phyloP scores from a whole-genome alignment of 2,888 invertebrate genomes.

The Sesia apiformis region DNA sequence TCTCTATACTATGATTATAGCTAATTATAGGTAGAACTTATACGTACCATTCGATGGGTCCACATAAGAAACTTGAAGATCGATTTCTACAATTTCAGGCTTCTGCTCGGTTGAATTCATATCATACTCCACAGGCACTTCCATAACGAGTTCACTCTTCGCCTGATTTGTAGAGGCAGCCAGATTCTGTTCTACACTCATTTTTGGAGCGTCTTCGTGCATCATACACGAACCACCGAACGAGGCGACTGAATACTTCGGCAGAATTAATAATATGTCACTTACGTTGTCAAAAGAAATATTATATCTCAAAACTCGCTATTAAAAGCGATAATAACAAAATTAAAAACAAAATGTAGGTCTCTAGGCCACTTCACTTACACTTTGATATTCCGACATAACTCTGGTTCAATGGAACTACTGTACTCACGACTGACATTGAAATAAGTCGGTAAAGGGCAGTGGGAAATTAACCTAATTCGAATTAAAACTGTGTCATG shows the following conservation, averaged over 20 bases:
- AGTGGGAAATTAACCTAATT: slow-evolving; percentile 66
- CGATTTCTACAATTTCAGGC: slow-evolving; percentile 70
- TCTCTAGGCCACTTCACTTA: slow-evolving; percentile 92
- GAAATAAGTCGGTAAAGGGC: slow-evolving; percentile 74
- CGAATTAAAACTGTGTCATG: slow-evolving; percentile 53
- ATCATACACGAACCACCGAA: slow-evolving; percentile 68
- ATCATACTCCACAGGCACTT: slow-evolving; percentile 59
- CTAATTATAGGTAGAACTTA: slow-evolving; percentile 2
- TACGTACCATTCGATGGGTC: slow-evolving; percentile 75
- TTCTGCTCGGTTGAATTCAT: slow-evolving; percentile 63
- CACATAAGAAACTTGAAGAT: slow-evolving; percentile 77
- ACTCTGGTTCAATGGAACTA: slow-evolving; percentile 81
- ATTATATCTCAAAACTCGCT: slow-evolving; percentile 77
- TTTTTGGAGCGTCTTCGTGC: slow-evolving; percentile 81
- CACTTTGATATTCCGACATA: slow-evolving; percentile 85
- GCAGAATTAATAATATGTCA: slow-evolving; percentile 42
- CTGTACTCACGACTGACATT: slow-evolving; percentile 78
- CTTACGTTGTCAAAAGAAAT: slow-evolving; percentile 53
- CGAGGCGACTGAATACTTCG: slow-evolving; percentile 46
- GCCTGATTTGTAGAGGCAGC: slow-evolving; percentile 77
- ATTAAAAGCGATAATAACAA: slow-evolving; percentile 39
- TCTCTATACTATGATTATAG: slow-evolving; percentile 20
- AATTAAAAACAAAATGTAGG: slow-evolving; percentile 80
- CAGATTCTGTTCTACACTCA: slow-evolving; percentile 79
- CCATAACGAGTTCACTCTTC: slow-evolving; percentile 56